phyloP scores from a whole-genome alignment of 1,140 invertebrate species.

The Drosophila novamexicana region DNA sequence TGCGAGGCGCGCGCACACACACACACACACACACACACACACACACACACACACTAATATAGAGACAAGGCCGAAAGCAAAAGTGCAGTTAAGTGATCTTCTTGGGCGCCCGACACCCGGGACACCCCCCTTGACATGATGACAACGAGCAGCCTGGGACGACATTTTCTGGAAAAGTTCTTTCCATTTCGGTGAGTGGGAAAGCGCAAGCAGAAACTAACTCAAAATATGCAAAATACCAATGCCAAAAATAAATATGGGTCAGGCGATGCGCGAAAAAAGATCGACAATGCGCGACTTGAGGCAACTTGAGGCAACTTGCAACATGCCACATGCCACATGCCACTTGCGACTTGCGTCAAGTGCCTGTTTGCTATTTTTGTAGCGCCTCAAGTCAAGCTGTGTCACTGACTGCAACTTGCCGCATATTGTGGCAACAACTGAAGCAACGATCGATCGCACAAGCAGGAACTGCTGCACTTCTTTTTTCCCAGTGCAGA shows the following conservation, averaged over 20 bases:
- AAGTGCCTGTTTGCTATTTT: constrained; percentile 40
- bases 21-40: not conserved
- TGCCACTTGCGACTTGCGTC: not conserved
- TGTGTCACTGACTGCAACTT: constrained; percentile 21
- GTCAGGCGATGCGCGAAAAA: constrained; percentile 54
- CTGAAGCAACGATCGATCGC: constrained; percentile 16
- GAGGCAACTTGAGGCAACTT: constrained; percentile 27
- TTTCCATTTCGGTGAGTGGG: constrained; percentile 74
- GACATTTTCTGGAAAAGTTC: constrained; percentile 76
- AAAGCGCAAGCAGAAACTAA: constrained; percentile 4
- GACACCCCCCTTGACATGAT: constrained; percentile 16
- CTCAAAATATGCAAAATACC: constrained; percentile 32
- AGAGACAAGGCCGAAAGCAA: constrained; percentile 41
- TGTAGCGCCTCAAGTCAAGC: constrained; percentile 14
- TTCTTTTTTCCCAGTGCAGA: not conserved
- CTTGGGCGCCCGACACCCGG: constrained; percentile 23
- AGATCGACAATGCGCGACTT: constrained; percentile 48
- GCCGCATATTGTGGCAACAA: constrained; percentile 26
- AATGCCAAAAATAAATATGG: constrained; percentile 79
- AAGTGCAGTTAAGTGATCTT: constrained; percentile 50
- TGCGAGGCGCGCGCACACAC: constrained; percentile 29
- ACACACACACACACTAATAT: constrained; percentile 14
- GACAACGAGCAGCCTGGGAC: constrained; percentile 72
- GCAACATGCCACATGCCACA: constrained; percentile 8
- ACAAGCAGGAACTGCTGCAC: not conserved